phyloP scores from a whole-genome alignment of 2,113 vertebrate species.

The Acrocephalus kingi region DNA sequence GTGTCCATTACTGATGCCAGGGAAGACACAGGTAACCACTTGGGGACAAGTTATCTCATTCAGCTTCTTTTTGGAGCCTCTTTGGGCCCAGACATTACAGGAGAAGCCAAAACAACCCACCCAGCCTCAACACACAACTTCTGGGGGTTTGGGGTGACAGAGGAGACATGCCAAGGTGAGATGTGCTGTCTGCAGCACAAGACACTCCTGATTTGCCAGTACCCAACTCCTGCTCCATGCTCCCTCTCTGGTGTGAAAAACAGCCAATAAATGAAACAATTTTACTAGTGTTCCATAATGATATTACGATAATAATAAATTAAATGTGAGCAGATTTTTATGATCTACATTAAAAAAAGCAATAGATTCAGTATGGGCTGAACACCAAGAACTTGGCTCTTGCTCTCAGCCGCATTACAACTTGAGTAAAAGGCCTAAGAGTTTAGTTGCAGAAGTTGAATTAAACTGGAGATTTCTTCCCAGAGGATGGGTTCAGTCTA shows the following conservation, averaged over 20 bases:
- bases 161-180: background rate
- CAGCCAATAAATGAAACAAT: conserved; percentile 9
- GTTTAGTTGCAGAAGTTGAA: background rate
- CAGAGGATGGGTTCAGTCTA: background rate
- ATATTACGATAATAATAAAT: conserved; percentile 70
- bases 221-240: background rate
- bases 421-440: background rate
- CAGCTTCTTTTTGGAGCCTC: background rate
- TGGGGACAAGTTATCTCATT: accelerated
- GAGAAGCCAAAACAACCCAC: background rate
- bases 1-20: background rate
- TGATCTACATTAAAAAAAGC: conserved; percentile 18
- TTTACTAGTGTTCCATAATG: conserved; percentile 57
- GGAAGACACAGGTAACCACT: background rate
- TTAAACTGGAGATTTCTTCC: background rate
- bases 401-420: background rate
- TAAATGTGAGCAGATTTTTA: conserved; percentile 59
- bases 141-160: background rate
- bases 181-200: background rate
- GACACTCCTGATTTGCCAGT: background rate
- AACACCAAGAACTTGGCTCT: conserved; percentile 53
- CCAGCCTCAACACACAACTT: background rate
- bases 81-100: background rate
- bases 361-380: conserved; percentile 54
- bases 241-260: conserved; percentile 10